These are phyloP conservation scores for Vicugna pacos DNA, from an alignment of 2,113 vertebrate species.

Conservation along the genomic window DNA sequence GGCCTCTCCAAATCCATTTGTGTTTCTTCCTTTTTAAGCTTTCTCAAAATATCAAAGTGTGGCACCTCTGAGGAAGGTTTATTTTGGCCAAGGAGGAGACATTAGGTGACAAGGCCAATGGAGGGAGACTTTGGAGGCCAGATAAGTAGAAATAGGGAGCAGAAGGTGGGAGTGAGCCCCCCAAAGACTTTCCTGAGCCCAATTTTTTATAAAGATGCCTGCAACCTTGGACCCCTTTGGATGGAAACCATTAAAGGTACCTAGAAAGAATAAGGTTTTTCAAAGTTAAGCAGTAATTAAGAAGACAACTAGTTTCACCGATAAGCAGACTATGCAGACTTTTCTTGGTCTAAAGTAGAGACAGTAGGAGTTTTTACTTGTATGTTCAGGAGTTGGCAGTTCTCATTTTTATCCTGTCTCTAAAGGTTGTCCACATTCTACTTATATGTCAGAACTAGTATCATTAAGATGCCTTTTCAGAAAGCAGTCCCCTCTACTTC, in stretches of 20 bases:
- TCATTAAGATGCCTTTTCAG: background rate
- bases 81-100: background rate
- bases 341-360: background rate
- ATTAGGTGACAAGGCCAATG: background rate
- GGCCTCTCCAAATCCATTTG: background rate
- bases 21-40: background rate
- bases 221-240: background rate
- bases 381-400: background rate
- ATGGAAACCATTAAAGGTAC: background rate
- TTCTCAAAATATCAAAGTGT: constrained; percentile 4
- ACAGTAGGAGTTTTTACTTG: background rate
- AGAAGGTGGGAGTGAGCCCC: background rate
- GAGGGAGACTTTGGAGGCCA: background rate
- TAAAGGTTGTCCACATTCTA: background rate
- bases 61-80: background rate
- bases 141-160: background rate
- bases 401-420: background rate
- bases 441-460: background rate
- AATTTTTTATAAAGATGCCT: background rate
- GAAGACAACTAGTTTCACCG: background rate
- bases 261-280: background rate
- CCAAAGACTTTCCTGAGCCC: background rate
- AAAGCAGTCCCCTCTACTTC: background rate
- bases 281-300: background rate
- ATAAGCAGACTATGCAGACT: background rate